These are phyloP conservation scores for Macaca nemestrina DNA, from an alignment of 2,113 vertebrate genomes.

Conservation along the genomic window DNA sequence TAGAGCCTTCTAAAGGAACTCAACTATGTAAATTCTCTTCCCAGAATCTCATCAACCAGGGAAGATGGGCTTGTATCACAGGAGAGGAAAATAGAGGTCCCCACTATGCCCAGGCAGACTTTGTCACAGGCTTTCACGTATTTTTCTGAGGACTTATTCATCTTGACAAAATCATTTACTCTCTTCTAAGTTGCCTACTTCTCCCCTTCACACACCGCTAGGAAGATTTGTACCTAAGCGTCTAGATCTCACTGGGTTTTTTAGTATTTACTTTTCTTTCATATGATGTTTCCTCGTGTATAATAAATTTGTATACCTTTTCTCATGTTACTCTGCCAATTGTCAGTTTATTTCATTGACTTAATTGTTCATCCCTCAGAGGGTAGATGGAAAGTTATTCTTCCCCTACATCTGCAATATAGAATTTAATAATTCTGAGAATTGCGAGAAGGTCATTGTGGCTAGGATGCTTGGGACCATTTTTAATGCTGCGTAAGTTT, in stretches of 20 bases:
- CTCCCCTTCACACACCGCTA: rapidly evolving
- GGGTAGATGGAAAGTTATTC: neutral
- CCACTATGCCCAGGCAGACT: neutral
- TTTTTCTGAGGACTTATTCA: neutral
- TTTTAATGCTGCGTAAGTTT: neutral
- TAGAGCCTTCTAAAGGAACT: neutral
- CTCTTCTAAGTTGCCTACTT: neutral
- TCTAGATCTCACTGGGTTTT: neutral
- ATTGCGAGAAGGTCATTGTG: neutral
- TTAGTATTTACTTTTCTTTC: neutral
- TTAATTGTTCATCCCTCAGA: neutral
- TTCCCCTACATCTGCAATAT: neutral
- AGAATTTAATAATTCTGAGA: neutral
- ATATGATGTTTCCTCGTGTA: neutral
- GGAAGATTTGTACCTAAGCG: neutral
- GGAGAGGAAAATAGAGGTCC: neutral
- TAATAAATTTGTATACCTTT: neutral
- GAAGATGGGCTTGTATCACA: too few relatives aligned
- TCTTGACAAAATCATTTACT: neutral
- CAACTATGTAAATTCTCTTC: neutral
- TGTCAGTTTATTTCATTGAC: neutral
- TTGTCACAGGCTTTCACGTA: neutral
- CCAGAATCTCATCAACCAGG: neutral
- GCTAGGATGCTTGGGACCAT: neutral
- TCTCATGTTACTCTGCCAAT: neutral